Conservation (phyloP, 2,113 vertebrate genomes). For the Amblyopsis rosae region DNA sequence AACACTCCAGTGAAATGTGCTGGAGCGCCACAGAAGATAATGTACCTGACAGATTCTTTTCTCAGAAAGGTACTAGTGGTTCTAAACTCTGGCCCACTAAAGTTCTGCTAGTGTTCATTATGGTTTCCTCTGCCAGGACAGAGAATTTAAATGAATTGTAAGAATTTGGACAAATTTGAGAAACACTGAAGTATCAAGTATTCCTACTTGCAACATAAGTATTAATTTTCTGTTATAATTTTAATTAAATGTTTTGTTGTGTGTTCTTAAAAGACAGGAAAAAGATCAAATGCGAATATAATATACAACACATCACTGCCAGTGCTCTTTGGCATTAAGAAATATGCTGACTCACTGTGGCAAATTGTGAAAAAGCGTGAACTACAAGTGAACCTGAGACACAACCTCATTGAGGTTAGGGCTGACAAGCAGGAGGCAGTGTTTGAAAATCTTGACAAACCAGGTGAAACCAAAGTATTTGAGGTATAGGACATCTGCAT, state of each 20-base stretch:
- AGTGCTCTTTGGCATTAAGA: conserved; percentile 91
- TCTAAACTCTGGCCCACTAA: not conserved
- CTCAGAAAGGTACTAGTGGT: conserved; percentile 83
- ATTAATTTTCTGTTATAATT: not conserved
- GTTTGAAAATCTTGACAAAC: conserved; percentile 91
- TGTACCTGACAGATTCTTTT: conserved; percentile 92
- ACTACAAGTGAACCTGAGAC: conserved; percentile 84
- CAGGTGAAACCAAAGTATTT: conserved; percentile 84
- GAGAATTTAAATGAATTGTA: too few relatives aligned
- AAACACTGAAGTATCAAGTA: too few relatives aligned
- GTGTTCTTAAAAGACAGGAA: conserved; percentile 79
- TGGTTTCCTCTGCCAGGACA: too few relatives aligned
- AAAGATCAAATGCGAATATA: conserved; percentile 86
- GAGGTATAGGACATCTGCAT: conserved; percentile 67
- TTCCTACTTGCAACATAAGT: too few relatives aligned
- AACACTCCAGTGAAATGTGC: conserved; percentile 95
- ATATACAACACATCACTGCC: conserved; percentile 92
- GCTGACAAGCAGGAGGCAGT: conserved; percentile 91
- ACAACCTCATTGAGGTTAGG: conserved; percentile 89
- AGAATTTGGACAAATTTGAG: too few relatives aligned
- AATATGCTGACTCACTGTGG: conserved; percentile 88
- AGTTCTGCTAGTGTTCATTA: too few relatives aligned
- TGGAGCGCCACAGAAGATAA: conserved; percentile 97
- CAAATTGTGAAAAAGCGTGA: conserved; percentile 83
- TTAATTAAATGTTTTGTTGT: not conserved